Conservation (phyloP, 2,113 vertebrate species). For the Pyxicephalus adspersus region DNA sequence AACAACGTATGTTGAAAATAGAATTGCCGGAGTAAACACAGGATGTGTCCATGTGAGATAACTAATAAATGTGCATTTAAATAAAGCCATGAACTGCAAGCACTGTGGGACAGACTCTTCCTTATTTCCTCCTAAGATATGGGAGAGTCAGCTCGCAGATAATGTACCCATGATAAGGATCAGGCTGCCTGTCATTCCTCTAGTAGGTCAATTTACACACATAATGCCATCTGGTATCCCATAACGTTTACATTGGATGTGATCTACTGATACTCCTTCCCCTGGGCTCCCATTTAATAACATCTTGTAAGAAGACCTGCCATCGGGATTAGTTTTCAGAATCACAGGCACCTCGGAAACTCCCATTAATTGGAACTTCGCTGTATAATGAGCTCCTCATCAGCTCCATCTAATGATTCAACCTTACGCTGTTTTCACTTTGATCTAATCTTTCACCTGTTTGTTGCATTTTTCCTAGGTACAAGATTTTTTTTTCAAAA, state of each 20-base stretch:
- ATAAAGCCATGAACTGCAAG: constrained; percentile 1
- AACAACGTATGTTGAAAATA: no score
- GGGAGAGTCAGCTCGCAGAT: constrained; percentile 26
- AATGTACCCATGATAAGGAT: constrained; percentile 37
- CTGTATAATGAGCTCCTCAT: constrained; percentile 41
- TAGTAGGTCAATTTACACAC: constrained; percentile 47
- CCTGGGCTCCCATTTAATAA: constrained; percentile 51
- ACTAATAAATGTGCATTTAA: constrained; percentile 17
- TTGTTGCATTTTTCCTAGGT: constrained; percentile 9
- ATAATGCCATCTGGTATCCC: constrained; percentile 49
- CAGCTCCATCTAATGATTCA: constrained; percentile 29
- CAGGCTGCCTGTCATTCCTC: constrained; percentile 35
- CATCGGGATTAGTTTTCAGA: constrained; percentile 45
- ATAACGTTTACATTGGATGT: constrained; percentile 50
- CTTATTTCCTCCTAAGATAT: constrained; percentile 27
- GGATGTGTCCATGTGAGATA: neutral
- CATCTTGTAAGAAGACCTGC: constrained; percentile 51
- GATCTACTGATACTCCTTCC: constrained; percentile 39
- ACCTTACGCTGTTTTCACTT: constrained; percentile 24
- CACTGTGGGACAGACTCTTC: constrained; percentile 6
- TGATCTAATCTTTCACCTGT: constrained; percentile 42
- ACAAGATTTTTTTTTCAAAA: neutral
- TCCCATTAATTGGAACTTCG: constrained; percentile 42
- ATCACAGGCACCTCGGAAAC: constrained; percentile 36
- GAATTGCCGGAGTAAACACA: neutral